Conservation (phyloP, 30 jellyfish, hydroid and myxozoan species). For the Hydractinia echinata region DNA sequence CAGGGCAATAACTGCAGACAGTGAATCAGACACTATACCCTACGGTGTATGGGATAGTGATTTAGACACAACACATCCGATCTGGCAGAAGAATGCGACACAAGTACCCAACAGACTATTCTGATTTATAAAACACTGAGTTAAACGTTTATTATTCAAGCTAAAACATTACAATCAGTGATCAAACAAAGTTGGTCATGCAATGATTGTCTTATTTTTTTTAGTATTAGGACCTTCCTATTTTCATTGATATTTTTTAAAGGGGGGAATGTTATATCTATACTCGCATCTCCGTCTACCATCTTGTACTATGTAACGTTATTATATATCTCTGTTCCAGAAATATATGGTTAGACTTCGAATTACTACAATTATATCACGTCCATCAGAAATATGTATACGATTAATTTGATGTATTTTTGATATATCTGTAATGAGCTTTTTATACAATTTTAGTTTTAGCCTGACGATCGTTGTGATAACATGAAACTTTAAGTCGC, state of each 20-base stretch:
- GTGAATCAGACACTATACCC: conserved; percentile 9
- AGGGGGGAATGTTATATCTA: conserved; percentile 7
- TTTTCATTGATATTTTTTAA: too few species aligned
- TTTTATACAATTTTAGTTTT: too few species aligned
- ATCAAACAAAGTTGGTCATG: conserved; percentile 10
- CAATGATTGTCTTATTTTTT: background rate
- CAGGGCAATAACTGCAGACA: background rate
- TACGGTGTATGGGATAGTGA: conserved; percentile 3
- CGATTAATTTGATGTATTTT: too few species aligned
- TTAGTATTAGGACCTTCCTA: background rate
- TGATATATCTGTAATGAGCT: too few species aligned
- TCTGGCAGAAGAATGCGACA: conserved; percentile 8
- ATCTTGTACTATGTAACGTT: background rate
- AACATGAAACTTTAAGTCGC: too few species aligned
- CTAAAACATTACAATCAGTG: conserved; percentile 6
- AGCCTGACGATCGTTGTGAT: too few species aligned
- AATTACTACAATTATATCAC: too few species aligned
- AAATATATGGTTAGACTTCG: too few species aligned
- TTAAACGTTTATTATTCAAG: background rate
- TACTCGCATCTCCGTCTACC: conserved; percentile 14
- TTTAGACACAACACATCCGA: background rate
- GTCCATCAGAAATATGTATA: too few species aligned
- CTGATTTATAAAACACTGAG: background rate
- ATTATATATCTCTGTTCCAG: too few species aligned
- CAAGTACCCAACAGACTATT: conserved; percentile 10